Conservation (phyloP, 2,113 vertebrate species). For the Corythornis vintsioides region DNA sequence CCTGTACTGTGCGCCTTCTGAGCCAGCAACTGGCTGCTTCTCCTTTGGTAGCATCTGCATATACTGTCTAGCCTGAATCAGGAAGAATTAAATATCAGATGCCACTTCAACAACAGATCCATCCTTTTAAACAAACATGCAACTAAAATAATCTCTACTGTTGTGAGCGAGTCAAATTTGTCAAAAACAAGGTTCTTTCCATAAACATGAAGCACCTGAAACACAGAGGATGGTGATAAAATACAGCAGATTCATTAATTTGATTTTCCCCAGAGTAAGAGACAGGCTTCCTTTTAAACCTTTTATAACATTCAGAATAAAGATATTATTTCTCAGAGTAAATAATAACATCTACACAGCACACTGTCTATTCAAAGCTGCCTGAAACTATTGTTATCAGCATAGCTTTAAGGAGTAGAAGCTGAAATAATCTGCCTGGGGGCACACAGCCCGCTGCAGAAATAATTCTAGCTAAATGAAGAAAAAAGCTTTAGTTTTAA, state of each 20-base stretch:
- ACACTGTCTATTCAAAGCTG: not conserved
- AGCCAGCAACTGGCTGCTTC: conserved; percentile 90
- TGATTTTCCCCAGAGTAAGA: not conserved
- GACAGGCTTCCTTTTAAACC: not conserved
- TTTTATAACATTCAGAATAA: not conserved
- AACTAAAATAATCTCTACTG: not conserved
- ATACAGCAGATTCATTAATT: not conserved
- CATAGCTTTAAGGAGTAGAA: not conserved
- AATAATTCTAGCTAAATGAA: not conserved
- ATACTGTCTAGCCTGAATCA: conserved; percentile 87
- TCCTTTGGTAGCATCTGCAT: conserved; percentile 95
- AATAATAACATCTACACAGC: not conserved
- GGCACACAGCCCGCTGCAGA: not conserved
- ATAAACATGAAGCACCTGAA: conserved; percentile 4
- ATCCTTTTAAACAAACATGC: not conserved
- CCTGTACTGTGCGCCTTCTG: conserved; percentile 92
- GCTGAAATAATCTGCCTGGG: not conserved
- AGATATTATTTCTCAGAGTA: not conserved
- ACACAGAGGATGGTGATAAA: conserved; percentile 1
- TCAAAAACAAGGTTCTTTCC: conserved; percentile 16
- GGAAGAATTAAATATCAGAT: conserved; percentile 50
- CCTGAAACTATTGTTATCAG: not conserved
- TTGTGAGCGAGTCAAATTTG: not conserved
- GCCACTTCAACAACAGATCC: conserved; percentile 1
- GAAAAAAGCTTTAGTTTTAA: not conserved